Evolutionary conservation across 2,113 vertebrate species (phyloP).

Genomic region (Illadopsis cleaveri): DNA sequence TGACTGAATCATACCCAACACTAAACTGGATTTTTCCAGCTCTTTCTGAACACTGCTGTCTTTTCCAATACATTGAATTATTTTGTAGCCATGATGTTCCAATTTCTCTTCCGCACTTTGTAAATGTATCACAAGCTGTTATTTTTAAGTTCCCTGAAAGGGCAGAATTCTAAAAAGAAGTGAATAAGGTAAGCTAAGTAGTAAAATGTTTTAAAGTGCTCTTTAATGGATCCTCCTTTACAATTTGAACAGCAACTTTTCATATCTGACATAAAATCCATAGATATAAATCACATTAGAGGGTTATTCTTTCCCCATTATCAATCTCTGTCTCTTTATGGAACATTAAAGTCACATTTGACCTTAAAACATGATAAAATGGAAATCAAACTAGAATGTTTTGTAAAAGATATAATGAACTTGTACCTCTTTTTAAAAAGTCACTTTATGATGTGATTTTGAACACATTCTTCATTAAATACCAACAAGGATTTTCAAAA

Average conservation of each 20-base stretch:
- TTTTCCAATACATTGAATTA: not conserved
- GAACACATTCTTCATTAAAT: conserved; percentile 51
- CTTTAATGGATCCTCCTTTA: conserved; percentile 93
- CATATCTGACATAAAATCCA: conserved; percentile 99
- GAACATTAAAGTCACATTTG: conserved; percentile 89
- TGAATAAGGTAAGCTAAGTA: conserved; percentile 77
- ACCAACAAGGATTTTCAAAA: conserved; percentile 20
- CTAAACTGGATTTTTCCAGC: not conserved
- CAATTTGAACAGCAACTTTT: conserved; percentile 92
- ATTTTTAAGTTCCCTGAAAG: conserved; percentile 63
- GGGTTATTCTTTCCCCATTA: conserved; percentile 91
- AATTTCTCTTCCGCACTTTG: conserved; percentile 11
- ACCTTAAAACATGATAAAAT: conserved; percentile 87
- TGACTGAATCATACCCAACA: not conserved
- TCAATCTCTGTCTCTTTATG: conserved; percentile 97
- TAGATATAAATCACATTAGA: conserved; percentile 97
- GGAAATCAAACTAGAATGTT: conserved; percentile 75
- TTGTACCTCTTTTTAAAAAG: conserved; percentile 55
- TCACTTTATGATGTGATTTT: conserved; percentile 55
- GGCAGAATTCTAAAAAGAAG: conserved; percentile 72
- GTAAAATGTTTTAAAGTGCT: conserved; percentile 83
- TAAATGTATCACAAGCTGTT: conserved; percentile 53
- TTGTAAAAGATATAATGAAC: conserved; percentile 71
- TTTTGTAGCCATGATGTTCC: not conserved
- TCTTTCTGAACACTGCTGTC: not conserved